Evolutionary conservation across 2,113 vertebrate genomes (phyloP), one percentile per base, ranked within the genome.

Genomic region (Bujurquina vittata): DNA sequence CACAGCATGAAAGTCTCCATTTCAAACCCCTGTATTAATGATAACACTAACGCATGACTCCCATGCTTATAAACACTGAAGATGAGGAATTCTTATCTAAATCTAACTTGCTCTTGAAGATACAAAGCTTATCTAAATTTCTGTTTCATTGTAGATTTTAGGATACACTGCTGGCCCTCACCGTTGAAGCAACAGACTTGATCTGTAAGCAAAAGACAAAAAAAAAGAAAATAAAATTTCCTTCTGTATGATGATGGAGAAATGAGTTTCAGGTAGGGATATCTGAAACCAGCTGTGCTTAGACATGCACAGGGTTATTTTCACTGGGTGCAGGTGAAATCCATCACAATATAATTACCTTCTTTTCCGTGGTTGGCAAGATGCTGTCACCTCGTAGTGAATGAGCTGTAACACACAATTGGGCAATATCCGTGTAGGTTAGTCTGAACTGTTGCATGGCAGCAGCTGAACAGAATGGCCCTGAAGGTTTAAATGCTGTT

Each of bases 41-140:
- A 93, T 90, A 91, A 92, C 73, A 72, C 77, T 80, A 76, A 79
- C 20, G 52, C 87, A 81, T 76, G 82, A 89, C 87, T 92, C 84
- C 86, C 84, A 81, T 91, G 90, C 88, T 85, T 88, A 89, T 86
- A 81, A 89, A 91, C 84, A 77, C 65, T 81, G 62, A 73, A 78
- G 86, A 92, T 87, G 77, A 79, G 77, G 56, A 86, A 87, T 80
- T 83, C 80, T 91, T 90, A 91, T 93, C 89, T 77, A 49, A 55
- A 88, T 90, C 75, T 22, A 84, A 90, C 87, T 79, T 81, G 85
- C 79, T 90, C 84, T 93, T 87, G 87, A 93, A 92, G 91, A 91
- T 88, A 88, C 79, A 75, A 75, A 77, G 80, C 81, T 86, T 74
- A 90, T 92, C 82, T 87, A 65, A 73, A 85, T 86, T 87, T 83